Evolutionary conservation across 2,797 vertebrate genomes (phyloP).

Genomic region (Pteropus rufus): DNA sequence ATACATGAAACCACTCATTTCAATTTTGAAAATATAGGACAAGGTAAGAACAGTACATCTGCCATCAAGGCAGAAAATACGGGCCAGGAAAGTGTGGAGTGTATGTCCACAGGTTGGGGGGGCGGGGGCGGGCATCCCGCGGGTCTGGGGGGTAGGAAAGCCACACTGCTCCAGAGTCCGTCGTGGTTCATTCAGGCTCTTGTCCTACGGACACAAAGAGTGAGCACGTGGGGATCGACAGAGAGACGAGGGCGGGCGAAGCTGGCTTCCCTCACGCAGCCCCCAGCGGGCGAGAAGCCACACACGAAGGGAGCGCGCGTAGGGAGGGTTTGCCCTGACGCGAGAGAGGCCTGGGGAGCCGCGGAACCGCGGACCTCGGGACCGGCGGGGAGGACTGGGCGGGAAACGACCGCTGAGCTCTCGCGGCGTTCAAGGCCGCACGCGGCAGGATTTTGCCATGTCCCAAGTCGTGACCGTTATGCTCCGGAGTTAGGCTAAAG

Average conservation of each 20-base stretch:
- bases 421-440: background rate
- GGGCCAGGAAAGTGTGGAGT: background rate
- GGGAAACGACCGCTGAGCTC: background rate
- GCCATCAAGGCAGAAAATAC: background rate
- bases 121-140: too few species aligned
- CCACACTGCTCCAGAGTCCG: background rate
- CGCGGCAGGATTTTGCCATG: background rate
- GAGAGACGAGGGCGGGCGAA: background rate
- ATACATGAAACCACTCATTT: background rate
- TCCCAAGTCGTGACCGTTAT: background rate
- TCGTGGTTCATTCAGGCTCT: background rate
- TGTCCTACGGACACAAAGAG: background rate
- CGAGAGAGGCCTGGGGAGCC: background rate
- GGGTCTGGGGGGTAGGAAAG: too few species aligned
- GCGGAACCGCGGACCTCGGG: background rate
- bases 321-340: background rate
- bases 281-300: too few species aligned
- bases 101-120: background rate
- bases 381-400: rapidly evolving
- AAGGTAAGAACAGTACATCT: background rate
- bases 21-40: background rate
- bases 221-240: background rate
- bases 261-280: too few species aligned
- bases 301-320: too few species aligned
- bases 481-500: background rate